These are phyloP conservation scores for Ophiothrix spiculata DNA, from an alignment of 35 echinoderm and acorn worm species.

Conservation along the genomic window DNA sequence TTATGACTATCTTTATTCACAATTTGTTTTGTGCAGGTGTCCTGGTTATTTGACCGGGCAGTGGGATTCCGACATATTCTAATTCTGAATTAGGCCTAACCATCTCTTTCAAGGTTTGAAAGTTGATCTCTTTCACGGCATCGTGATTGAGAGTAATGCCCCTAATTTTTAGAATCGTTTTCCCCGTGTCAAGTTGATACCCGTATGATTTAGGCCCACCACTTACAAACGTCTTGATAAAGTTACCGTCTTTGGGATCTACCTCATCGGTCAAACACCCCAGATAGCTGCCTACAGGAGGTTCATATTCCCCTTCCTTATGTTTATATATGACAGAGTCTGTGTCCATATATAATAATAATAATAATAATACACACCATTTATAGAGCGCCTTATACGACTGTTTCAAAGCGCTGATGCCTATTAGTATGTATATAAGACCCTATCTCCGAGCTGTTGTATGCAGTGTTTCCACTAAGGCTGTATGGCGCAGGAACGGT, in stretches of 20 bases:
- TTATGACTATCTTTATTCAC: slow-evolving; percentile 23
- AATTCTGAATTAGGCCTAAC: neutral
- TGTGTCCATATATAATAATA: slow-evolving; percentile 79
- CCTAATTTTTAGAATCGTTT: slow-evolving; percentile 30
- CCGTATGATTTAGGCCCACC: slow-evolving; percentile 56
- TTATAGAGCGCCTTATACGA: too few species aligned
- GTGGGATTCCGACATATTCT: neutral
- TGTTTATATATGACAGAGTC: slow-evolving; percentile 56
- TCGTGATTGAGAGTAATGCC: slow-evolving; percentile 48
- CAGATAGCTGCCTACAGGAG: slow-evolving; percentile 36
- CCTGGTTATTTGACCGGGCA: slow-evolving; percentile 21
- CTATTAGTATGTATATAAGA: too few species aligned
- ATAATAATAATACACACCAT: too few species aligned
- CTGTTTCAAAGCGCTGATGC: too few species aligned
- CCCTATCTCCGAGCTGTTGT: too few species aligned
- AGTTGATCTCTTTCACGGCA: slow-evolving; percentile 28
- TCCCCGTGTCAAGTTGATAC: slow-evolving; percentile 42
- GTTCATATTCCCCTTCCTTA: slow-evolving; percentile 13
- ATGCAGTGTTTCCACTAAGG: slow-evolving; percentile 41
- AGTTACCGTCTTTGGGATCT: slow-evolving; percentile 27
- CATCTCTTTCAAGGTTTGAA: slow-evolving; percentile 37
- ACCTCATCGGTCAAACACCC: slow-evolving; percentile 61
- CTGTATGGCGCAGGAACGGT: too few species aligned
- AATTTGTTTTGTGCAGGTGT: slow-evolving; percentile 22
- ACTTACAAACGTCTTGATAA: slow-evolving; percentile 36